Conservation (phyloP, 2,797 vertebrate genomes). For the Peromyscus attwateri region DNA sequence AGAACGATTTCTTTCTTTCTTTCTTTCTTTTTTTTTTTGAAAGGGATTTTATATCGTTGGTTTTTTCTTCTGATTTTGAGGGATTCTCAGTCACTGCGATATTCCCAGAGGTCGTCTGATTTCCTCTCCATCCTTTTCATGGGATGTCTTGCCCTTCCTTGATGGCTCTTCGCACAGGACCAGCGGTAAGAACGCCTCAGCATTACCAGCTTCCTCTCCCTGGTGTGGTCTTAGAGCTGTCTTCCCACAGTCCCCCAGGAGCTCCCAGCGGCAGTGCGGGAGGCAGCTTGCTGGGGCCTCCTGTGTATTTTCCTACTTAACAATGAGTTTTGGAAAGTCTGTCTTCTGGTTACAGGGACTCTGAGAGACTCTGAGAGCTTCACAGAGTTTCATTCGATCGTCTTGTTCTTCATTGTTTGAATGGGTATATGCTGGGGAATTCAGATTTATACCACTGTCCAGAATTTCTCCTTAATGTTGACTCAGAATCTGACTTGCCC, state of each 20-base stretch:
- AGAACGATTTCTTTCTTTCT: background rate
- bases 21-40: background rate
- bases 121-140: background rate
- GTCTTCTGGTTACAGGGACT: background rate
- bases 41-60: background rate
- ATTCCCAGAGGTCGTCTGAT: background rate
- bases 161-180: background rate
- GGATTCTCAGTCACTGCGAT: background rate
- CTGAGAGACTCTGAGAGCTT: background rate
- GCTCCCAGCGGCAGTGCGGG: background rate
- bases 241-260: background rate
- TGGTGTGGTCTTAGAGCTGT: background rate
- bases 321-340: background rate
- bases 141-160: background rate
- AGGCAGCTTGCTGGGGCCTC: background rate
- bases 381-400: background rate
- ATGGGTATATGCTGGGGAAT: background rate
- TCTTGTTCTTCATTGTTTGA: background rate
- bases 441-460: background rate
- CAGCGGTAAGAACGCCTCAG: too few species aligned
- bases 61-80: background rate
- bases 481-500: background rate
- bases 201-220: background rate
- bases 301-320: constrained; percentile 27
- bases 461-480: background rate